These are phyloP conservation scores for Lochmaea capreae DNA, from an alignment of 2,888 invertebrate species.

Conservation along the genomic window DNA sequence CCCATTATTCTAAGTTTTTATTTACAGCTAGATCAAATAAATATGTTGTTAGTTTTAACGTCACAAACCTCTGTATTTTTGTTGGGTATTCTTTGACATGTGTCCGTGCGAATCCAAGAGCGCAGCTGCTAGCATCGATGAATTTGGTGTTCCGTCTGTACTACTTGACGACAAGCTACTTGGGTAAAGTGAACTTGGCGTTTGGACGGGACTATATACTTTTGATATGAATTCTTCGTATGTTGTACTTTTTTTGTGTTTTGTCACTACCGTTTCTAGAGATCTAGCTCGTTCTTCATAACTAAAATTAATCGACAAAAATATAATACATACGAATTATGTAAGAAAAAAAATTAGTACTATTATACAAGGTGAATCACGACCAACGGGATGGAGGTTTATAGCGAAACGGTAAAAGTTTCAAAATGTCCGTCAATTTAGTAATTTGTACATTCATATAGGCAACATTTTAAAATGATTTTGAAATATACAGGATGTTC, in stretches of 20 bases:
- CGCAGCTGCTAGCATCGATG: slow-evolving; percentile 70
- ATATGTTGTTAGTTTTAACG: too few species aligned
- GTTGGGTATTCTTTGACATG: slow-evolving; percentile 58
- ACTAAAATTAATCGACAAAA: slow-evolving; percentile 67
- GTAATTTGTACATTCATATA: too few species aligned
- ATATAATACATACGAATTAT: background rate
- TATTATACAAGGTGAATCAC: too few species aligned
- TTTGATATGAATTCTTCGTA: slow-evolving; percentile 89
- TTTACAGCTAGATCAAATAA: too few species aligned
- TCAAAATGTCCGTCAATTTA: too few species aligned
- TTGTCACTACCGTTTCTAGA: slow-evolving; percentile 84
- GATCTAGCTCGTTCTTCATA: slow-evolving; percentile 91
- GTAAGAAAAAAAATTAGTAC: too few species aligned
- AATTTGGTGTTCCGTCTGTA: slow-evolving; percentile 61
- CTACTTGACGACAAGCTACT: slow-evolving; percentile 52
- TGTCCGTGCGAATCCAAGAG: slow-evolving; percentile 69
- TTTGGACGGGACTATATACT: slow-evolving; percentile 76
- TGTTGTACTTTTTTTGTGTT: slow-evolving; percentile 88
- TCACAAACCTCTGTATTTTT: slow-evolving; percentile 60
- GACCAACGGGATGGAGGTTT: too few species aligned
- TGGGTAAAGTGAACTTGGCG: slow-evolving; percentile 66
- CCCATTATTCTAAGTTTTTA: too few species aligned
- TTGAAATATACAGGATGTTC: too few species aligned
- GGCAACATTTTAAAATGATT: too few species aligned
- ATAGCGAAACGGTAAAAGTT: too few species aligned